These are phyloP conservation scores for Acrossocheilus wenchowensis DNA, from an alignment of 2,797 vertebrate genomes.

Conservation along the genomic window DNA sequence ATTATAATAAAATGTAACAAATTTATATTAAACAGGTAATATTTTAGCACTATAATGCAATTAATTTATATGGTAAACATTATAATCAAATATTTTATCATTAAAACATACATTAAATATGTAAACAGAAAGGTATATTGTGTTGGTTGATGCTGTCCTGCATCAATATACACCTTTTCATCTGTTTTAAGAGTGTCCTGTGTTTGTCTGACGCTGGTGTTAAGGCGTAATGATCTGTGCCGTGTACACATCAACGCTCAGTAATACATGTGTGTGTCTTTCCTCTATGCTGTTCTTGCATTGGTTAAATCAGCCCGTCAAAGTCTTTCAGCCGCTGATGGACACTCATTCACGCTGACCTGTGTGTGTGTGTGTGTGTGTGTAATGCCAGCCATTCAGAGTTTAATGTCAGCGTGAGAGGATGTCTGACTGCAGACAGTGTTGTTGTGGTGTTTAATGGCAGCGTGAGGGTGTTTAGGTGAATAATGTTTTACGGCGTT, in stretches of 20 bases:
- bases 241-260: constrained; percentile 20
- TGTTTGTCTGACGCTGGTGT: neutral
- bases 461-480: neutral
- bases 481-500: constrained; percentile 26
- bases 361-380: constrained; percentile 18
- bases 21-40: neutral
- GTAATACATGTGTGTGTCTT: neutral
- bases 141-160: neutral
- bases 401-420: constrained; percentile 1
- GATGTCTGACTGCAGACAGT: neutral
- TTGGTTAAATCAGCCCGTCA: neutral
- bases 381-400: constrained; percentile 9
- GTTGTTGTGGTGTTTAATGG: neutral
- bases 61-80: neutral
- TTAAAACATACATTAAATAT: neutral
- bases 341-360: constrained; percentile 1
- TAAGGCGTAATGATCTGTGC: constrained; percentile 1
- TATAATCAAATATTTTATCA: neutral
- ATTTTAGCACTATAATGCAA: neutral
- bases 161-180: neutral
- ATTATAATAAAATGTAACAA: too few relatives aligned
- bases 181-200: neutral
- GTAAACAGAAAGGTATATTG: neutral
- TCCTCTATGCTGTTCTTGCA: neutral
- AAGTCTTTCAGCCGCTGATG: constrained; percentile 17